These are phyloP conservation scores for Drosophila cracens DNA, from an alignment of 2,888 invertebrate genomes.

Conservation along the genomic window DNA sequence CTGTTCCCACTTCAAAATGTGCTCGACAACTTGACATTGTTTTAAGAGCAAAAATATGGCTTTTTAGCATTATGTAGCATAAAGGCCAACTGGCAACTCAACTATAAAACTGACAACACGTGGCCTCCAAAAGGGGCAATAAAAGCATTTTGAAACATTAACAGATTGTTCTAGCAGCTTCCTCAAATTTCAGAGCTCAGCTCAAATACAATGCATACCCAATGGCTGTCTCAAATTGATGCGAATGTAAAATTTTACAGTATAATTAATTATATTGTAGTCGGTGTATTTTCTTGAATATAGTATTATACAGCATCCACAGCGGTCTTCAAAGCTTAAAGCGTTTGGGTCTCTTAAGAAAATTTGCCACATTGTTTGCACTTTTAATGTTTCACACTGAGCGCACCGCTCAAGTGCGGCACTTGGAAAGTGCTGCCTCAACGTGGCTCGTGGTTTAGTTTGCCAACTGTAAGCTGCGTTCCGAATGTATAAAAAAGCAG, in stretches of 20 bases:
- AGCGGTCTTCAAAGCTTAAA: slow-evolving; percentile 17
- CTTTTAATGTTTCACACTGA: slow-evolving; percentile 23
- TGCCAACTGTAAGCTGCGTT: slow-evolving; percentile 34
- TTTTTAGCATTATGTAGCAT: slow-evolving; percentile 59
- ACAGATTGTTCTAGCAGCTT: slow-evolving; percentile 13
- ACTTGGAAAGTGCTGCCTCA: slow-evolving; percentile 21
- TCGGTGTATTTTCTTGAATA: neutral
- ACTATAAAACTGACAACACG: slow-evolving; percentile 43
- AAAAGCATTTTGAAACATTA: slow-evolving; percentile 40
- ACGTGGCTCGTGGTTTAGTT: slow-evolving; percentile 12
- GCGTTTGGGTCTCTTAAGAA: slow-evolving; percentile 4
- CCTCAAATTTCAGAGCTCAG: slow-evolving; percentile 9
- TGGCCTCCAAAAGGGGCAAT: slow-evolving; percentile 25
- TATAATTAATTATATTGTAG: slow-evolving; percentile 26
- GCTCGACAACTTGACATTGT: slow-evolving; percentile 79
- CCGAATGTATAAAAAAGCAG: slow-evolving; percentile 63
- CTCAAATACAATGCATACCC: neutral
- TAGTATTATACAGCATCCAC: neutral
- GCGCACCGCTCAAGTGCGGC: slow-evolving; percentile 23
- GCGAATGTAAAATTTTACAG: slow-evolving; percentile 22
- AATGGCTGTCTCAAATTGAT: neutral
- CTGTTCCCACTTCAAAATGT: slow-evolving; percentile 63
- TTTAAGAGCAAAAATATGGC: slow-evolving; percentile 75
- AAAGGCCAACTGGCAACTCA: slow-evolving; percentile 38
- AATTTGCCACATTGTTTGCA: slow-evolving; percentile 34